phyloP scores from a whole-genome alignment of 2,113 vertebrate species.

The Clinocottus analis region DNA sequence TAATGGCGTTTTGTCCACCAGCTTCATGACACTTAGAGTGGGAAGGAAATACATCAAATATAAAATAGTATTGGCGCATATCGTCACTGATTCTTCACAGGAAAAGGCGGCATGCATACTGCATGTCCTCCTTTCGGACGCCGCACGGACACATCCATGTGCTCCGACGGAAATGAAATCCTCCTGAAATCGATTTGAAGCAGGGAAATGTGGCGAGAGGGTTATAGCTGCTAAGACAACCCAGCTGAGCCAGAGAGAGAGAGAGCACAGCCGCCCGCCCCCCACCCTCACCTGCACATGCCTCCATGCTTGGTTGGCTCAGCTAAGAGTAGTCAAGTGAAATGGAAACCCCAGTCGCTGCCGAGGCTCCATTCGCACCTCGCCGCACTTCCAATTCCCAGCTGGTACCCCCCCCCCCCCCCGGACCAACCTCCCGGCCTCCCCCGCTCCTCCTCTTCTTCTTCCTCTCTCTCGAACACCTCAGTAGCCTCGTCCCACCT shows the following conservation, averaged over 20 bases:
- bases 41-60: neutral
- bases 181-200: constrained; percentile 8
- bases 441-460: constrained; percentile 36
- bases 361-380: constrained; percentile 64
- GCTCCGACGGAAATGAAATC: constrained; percentile 5
- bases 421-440: constrained; percentile 39
- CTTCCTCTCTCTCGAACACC: constrained; percentile 45
- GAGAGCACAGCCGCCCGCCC: constrained; percentile 30
- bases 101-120: neutral
- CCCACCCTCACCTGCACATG: constrained; percentile 38
- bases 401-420: no score
- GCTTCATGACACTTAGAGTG: neutral
- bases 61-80: neutral
- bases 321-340: constrained; percentile 74
- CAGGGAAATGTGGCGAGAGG: constrained; percentile 1
- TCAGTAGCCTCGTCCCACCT: constrained; percentile 33
- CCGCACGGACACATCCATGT: neutral
- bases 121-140: neutral
- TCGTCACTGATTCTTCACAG: neutral
- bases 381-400: constrained; percentile 69
- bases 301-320: constrained; percentile 70
- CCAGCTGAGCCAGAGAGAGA: constrained; percentile 52
- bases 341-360: constrained; percentile 73
- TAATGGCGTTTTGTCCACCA: neutral
- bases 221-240: constrained; percentile 27